These are phyloP conservation scores for Chiloscyllium plagiosum DNA, from an alignment of 2,113 vertebrate genomes.

Conservation along the genomic window DNA sequence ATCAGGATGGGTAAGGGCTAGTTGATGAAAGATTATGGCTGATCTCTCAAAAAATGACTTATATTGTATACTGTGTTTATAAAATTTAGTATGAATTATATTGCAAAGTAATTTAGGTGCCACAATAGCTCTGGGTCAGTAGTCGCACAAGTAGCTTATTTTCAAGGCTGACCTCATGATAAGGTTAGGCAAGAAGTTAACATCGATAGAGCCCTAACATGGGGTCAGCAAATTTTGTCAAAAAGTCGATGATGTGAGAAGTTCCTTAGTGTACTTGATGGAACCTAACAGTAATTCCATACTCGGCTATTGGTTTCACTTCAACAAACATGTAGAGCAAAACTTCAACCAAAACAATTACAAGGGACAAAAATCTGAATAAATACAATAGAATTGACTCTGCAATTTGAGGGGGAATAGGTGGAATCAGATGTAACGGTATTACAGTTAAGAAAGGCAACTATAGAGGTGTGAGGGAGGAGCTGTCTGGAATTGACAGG, in stretches of 20 bases:
- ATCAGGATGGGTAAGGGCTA: background rate
- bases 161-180: background rate
- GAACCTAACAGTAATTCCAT: background rate
- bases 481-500: no score
- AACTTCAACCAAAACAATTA: background rate
- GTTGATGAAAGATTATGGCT: background rate
- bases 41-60: background rate
- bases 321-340: background rate
- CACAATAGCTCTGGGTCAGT: background rate
- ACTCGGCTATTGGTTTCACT: background rate
- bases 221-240: background rate
- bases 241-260: background rate
- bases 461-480: no score
- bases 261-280: background rate
- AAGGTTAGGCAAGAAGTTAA: background rate
- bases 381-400: no score
- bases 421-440: no score
- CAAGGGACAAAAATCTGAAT: background rate
- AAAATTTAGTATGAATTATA: background rate
- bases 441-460: no score
- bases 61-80: background rate
- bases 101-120: background rate
- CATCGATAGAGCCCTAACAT: background rate
- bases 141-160: background rate
- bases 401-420: no score